These are phyloP conservation scores for Propithecus deckenii DNA, from an alignment of 2,797 vertebrate genomes.

Conservation along the genomic window DNA sequence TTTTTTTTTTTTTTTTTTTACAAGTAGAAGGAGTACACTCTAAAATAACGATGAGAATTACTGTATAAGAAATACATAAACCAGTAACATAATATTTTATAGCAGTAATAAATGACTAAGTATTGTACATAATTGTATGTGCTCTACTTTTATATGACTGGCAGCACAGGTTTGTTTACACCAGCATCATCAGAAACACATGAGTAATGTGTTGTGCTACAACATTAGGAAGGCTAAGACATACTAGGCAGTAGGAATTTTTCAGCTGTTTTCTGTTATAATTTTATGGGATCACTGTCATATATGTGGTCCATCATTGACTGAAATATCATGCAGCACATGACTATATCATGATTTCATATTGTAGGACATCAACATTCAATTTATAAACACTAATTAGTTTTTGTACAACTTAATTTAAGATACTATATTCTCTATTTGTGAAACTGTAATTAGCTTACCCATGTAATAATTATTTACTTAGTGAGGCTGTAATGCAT, in stretches of 20 bases:
- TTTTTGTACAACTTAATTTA: neutral
- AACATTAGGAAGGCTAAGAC: neutral
- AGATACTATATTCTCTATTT: neutral
- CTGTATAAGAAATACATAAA: neutral
- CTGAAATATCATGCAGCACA: neutral
- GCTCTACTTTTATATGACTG: neutral
- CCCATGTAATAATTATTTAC: neutral
- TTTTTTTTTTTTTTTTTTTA: too few species aligned
- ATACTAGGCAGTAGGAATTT: neutral
- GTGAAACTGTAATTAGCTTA: conserved; percentile 10
- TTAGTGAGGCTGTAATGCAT: neutral
- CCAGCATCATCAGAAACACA: neutral
- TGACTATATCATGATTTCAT: neutral
- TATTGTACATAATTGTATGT: neutral
- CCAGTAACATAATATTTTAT: neutral
- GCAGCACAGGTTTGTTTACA: neutral
- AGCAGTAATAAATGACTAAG: neutral
- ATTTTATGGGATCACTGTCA: neutral
- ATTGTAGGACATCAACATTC: neutral
- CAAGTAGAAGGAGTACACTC: neutral
- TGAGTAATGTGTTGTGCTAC: neutral
- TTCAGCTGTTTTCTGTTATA: neutral
- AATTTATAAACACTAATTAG: conserved; percentile 12
- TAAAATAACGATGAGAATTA: neutral
- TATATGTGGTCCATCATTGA: neutral